phyloP scores from a whole-genome alignment of 1,140 invertebrate species.

The Tetramorium simillimum region DNA sequence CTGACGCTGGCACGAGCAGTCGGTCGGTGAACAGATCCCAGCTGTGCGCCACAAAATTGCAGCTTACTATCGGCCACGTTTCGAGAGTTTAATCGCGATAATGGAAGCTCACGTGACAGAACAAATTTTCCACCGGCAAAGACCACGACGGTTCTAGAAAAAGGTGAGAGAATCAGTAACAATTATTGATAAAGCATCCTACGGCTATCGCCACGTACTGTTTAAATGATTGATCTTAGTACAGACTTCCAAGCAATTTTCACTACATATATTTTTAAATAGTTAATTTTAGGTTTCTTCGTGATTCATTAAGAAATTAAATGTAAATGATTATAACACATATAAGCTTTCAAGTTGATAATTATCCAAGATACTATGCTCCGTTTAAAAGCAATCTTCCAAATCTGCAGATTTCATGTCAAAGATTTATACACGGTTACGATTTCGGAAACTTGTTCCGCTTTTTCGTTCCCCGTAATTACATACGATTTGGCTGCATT shows the following conservation, averaged over 20 bases:
- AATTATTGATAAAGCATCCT: constrained; percentile 24
- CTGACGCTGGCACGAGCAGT: constrained; percentile 68
- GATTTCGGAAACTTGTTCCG: neutral
- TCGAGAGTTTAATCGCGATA: constrained; percentile 77
- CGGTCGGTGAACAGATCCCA: constrained; percentile 67
- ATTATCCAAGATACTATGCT: neutral
- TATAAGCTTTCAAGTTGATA: neutral
- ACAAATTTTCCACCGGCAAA: constrained; percentile 70
- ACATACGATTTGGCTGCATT: neutral
- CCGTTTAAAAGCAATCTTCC: neutral
- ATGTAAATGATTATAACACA: neutral
- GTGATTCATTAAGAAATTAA: constrained; percentile 10
- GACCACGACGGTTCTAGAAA: neutral
- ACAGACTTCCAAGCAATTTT: neutral
- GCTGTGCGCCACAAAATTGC: constrained; percentile 68
- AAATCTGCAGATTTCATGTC: neutral
- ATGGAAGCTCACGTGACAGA: constrained; percentile 76
- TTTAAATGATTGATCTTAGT: neutral
- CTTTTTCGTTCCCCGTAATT: neutral
- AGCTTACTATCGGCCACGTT: constrained; percentile 51
- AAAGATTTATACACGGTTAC: neutral
- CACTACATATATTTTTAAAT: neutral
- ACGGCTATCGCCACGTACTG: neutral
- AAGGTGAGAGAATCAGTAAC: constrained; percentile 16
- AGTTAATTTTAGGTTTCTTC: neutral